Percentiles rank a stretch among this genome's conserved stretches.
Conservation (phyloP, 2,113 vertebrate species). For the Platysteira castanea region DNA sequence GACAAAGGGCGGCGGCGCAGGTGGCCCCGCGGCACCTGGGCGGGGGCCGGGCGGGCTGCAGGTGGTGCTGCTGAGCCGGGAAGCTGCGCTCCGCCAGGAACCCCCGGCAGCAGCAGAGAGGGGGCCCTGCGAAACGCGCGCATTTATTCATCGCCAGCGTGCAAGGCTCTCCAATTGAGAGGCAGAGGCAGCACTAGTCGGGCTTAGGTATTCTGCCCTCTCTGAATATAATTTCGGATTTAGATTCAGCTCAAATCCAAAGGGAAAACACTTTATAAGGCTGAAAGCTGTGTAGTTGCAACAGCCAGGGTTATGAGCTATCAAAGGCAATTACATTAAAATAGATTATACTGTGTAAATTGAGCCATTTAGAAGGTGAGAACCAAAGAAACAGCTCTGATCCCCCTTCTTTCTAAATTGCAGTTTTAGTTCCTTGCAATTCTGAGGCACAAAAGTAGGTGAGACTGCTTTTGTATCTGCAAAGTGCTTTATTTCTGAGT, state of each 20-base stretch:
- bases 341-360: slow-evolving; percentile 80
- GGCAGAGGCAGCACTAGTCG: slow-evolving; percentile 77
- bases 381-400: slow-evolving; percentile 75
- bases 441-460: slow-evolving; percentile 77
- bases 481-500: slow-evolving; percentile 79
- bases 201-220: slow-evolving; percentile 55
- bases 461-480: slow-evolving; percentile 78
- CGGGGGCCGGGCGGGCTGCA: slow-evolving; percentile 58
- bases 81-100: slow-evolving; percentile 59
- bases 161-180: slow-evolving; percentile 81
- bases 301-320: slow-evolving; percentile 76
- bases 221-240: slow-evolving; percentile 84
- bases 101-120: slow-evolving; percentile 60
- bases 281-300: slow-evolving; percentile 72
- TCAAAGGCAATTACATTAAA: slow-evolving; percentile 81
- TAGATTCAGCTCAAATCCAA: slow-evolving; percentile 80
- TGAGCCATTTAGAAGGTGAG: slow-evolving; percentile 81
- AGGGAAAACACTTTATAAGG: slow-evolving; percentile 74
- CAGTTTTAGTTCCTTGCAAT: slow-evolving; percentile 77
- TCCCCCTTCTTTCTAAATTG: slow-evolving; percentile 70
- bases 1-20: background rate
- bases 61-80: slow-evolving; percentile 76
- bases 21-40: background rate
- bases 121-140: slow-evolving; percentile 84
- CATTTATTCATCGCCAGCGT: slow-evolving; percentile 87